Base-by-base conservation (phyloP, 1,140 invertebrate genomes). In the Trissolcus basalis region DNA sequence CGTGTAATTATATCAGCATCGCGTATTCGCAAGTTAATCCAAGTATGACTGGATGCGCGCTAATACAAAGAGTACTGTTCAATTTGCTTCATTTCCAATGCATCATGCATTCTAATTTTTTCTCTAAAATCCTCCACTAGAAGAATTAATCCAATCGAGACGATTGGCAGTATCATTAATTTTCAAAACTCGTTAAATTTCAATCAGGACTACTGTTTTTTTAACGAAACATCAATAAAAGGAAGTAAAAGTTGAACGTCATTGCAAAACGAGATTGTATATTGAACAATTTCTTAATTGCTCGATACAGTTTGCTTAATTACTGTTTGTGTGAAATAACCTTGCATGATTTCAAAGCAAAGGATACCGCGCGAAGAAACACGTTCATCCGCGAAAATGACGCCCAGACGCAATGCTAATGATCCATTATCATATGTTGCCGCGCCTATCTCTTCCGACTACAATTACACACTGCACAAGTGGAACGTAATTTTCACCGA, bases 1-100 rank as follows among this genome's bases (percentile, higher is more conserved):
- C 61, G 47, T 50, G 60, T 76, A 77, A 82, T 82, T 80, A 79
- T 70, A 74, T 77, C 77, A 70, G 79, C 76, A 65, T 45, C 63
- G 73, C 13, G 41, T 39, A 48, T 55, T 55, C 59, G 60, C 68
- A 27, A 27, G 55, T 77, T 65, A 61, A 77, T 51, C 51, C 64
- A 54, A 43, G 36, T 58, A 63, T 63, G 39, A 69, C 27, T 15
- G 55, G 45, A 49, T 69, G 74, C 56, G 61, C 59, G 5, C 8
- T 63, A 74, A 15, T 70, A 74, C 76, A 80, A 75, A 63, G 55
- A 72, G 64, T 73, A 76, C 76, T 61, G 75, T 67, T 67, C 13
- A 27, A 27, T 27, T 27, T 27, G 19, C 19, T 27, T 27, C 19
- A 6, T 6, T 27, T 27, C 6, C 19, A 27, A 27, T 27, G n/a